phyloP scores from a whole-genome alignment of 2,797 vertebrate genomes.

The Selene dorsalis region DNA sequence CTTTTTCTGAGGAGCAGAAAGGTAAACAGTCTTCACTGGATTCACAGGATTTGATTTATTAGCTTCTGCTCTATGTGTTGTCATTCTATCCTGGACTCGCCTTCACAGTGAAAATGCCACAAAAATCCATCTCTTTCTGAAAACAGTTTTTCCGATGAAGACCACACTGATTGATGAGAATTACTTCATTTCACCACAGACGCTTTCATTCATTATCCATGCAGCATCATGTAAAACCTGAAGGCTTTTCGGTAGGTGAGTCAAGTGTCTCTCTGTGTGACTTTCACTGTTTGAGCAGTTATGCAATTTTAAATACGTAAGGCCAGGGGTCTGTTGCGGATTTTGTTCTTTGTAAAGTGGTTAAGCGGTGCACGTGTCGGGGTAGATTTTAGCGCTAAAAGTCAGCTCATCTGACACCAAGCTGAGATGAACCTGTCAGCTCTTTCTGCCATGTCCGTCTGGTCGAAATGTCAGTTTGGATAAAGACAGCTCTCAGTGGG shows the following conservation, averaged over 20 bases:
- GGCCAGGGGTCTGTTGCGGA: conserved; percentile 51
- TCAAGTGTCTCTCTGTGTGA: conserved; percentile 55
- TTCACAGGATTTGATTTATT: conserved; percentile 71
- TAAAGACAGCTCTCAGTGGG: conserved; percentile 46
- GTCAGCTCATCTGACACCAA: conserved; percentile 45
- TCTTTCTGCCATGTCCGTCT: conserved; percentile 37
- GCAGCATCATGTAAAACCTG: conserved; percentile 60
- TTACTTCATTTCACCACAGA: conserved; percentile 37
- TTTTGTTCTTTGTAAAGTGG: conserved; percentile 48
- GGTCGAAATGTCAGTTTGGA: conserved; percentile 57
- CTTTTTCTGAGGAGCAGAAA: conserved; percentile 53
- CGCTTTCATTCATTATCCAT: conserved; percentile 73
- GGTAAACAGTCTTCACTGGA: conserved; percentile 62
- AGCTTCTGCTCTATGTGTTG: conserved; percentile 51
- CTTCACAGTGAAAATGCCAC: conserved; percentile 53
- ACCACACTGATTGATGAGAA: conserved; percentile 59
- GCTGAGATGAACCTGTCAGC: conserved; percentile 57
- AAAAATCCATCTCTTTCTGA: conserved; percentile 34
- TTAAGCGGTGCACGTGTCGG: conserved; percentile 48
- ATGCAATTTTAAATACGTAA: conserved; percentile 54
- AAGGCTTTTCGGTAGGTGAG: conserved; percentile 44
- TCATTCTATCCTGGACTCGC: conserved; percentile 52
- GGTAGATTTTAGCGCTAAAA: conserved; percentile 44
- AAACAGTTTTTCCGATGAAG: conserved; percentile 47
- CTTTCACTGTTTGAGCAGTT: conserved; percentile 45